Percentiles rank a stretch among this genome's conserved stretches.
Evolutionary conservation across 1,140 invertebrate genomes (phyloP).

Genomic region (Cataglyphis hispanica): DNA sequence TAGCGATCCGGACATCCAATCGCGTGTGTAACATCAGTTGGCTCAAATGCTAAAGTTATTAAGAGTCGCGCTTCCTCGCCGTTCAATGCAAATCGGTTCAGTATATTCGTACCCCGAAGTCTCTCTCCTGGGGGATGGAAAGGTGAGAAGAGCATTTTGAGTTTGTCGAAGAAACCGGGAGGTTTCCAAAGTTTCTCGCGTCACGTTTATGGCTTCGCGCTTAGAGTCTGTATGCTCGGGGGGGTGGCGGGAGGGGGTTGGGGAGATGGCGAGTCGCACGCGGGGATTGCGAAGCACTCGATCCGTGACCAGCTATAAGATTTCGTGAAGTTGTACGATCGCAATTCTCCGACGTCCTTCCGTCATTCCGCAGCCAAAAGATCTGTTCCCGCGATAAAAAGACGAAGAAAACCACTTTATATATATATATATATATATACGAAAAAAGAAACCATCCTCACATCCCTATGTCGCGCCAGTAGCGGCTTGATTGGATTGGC

Average conservation of each 20-base stretch:
- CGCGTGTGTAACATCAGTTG: neutral
- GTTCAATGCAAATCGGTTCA: constrained; percentile 17
- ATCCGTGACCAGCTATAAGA: constrained; percentile 70
- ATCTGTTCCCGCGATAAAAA: constrained; percentile 1
- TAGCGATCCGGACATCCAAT: neutral
- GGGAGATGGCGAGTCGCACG: constrained; percentile 16
- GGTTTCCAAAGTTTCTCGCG: constrained; percentile 58
- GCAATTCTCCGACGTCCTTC: constrained; percentile 59
- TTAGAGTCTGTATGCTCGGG: constrained; percentile 1
- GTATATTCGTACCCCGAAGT: neutral
- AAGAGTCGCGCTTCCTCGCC: neutral
- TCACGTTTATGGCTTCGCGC: constrained; percentile 57
- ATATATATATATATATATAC: neutral
- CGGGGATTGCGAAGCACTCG: constrained; percentile 17
- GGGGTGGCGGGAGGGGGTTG: neutral
- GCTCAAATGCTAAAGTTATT: neutral
- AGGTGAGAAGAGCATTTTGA: neutral
- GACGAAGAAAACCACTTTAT: neutral
- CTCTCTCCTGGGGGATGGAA: neutral
- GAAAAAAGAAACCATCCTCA: neutral
- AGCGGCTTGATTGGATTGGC: constrained; percentile 38
- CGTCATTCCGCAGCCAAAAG: neutral
- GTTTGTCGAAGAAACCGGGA: constrained; percentile 8
- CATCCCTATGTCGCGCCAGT: neutral
- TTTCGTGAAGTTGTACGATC: constrained; percentile 75